Evolutionary conservation across 2,113 vertebrate species (phyloP), one percentile per base, ranked within the genome.

Genomic region (Neogobius melanostomus): DNA sequence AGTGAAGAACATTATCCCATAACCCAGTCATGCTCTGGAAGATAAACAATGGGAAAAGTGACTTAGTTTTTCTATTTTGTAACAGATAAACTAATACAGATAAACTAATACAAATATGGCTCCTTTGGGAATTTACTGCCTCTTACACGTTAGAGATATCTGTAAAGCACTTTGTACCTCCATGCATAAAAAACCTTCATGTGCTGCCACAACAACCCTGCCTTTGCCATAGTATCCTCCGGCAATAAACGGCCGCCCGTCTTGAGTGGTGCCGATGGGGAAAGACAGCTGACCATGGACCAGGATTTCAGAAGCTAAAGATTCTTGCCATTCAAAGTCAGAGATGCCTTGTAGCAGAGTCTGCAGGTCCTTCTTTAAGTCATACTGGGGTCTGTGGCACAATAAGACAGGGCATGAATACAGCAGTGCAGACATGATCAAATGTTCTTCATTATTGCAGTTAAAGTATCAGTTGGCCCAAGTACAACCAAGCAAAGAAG

Each of bases 211-310:
- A 21, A 94, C 86, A 44, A 94, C 75, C 0, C 87, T 60, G 8
- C 93, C 93, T 72, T 91, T 84, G 1, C 93, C 94, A 28, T 93
- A 94, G 72, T 90, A 91, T 1, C 85, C 82, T 56, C 92, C 92
- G 7, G 91, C 92, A 36, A 94, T 49, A 68, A 94, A 94, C 0
- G 83, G 60, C 8, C 51, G 62, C 11, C 83, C 72, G 15, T 63
- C 51, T 0, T 36, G 15, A 11, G 82, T 85, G 11, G 83, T 84
- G 12, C 73, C 90, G 0, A 93, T 93, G 10, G 92, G 92, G 52
- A 94, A 94, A 11, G 93, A 82, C 2, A 94, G 77, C 0, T 78
- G 82, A 47, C 93, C 90, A 0, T 94, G 92, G 16, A 92, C 82
- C 79, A 93, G 71, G 70, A 93, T 7, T 64, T 93, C 92, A 16